Evolutionary conservation across 2,797 vertebrate genomes (phyloP).

Genomic region (Dromococcyx pavoninus): DNA sequence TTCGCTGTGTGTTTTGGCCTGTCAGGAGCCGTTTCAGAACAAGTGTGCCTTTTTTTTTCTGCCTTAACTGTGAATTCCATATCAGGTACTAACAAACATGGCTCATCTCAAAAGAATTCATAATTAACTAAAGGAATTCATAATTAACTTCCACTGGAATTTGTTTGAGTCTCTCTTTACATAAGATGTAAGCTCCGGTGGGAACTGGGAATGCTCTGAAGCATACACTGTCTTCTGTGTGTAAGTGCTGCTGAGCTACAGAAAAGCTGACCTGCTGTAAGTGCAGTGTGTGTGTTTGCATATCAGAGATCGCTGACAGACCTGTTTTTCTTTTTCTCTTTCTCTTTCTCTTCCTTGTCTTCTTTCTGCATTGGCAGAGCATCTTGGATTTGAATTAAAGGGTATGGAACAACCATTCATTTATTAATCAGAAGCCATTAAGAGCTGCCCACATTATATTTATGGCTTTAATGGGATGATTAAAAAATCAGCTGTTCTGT

Average conservation of each 20-base stretch:
- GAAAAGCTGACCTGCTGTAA: slow-evolving; percentile 64
- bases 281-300: slow-evolving; percentile 76
- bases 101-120: slow-evolving; percentile 67
- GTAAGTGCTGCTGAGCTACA: slow-evolving; percentile 44
- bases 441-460: slow-evolving; percentile 76
- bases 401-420: slow-evolving; percentile 92
- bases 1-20: slow-evolving; percentile 34
- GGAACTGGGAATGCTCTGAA: slow-evolving; percentile 36
- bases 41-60: background rate
- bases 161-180: slow-evolving; percentile 50
- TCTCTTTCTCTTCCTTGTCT: slow-evolving; percentile 77
- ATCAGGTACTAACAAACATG: slow-evolving; percentile 73
- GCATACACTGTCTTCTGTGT: slow-evolving; percentile 29
- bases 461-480: slow-evolving; percentile 81
- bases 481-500: slow-evolving; percentile 76
- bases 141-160: slow-evolving; percentile 48
- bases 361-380: slow-evolving; percentile 94
- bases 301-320: slow-evolving; percentile 85
- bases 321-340: slow-evolving; percentile 82
- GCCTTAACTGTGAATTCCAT: slow-evolving; percentile 49
- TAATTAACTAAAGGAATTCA: slow-evolving; percentile 67
- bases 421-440: slow-evolving; percentile 84
- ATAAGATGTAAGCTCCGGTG: slow-evolving; percentile 3
- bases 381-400: slow-evolving; percentile 99
- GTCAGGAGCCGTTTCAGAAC: slow-evolving; percentile 33